Evolutionary conservation across 1,140 invertebrate species (phyloP), one percentile per base, ranked within the genome.

Genomic region (Cydia strobilella): DNA sequence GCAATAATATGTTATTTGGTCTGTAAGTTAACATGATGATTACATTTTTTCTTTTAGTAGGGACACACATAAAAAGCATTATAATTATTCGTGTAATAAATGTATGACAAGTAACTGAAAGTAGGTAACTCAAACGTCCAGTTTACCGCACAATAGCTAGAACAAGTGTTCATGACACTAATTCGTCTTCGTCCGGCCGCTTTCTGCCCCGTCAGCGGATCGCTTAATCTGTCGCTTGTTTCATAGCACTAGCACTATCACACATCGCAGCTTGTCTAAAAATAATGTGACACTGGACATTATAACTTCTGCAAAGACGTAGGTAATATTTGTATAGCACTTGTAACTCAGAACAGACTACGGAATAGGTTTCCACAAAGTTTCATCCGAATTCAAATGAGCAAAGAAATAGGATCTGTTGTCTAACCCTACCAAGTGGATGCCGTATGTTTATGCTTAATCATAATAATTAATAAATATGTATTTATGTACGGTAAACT

Each of bases 81-180:
- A 12, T n/a, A n/a, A n/a, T 15, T 45, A 45, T 15, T 51, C 18
- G n/a, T n/a, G 3, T 51, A 18, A n/a, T n/a, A 20, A 59, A 23
- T 7, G 51, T 20, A 48, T 15, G 51, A 7, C 15, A 59, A 20
- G 7, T 59, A 59, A 23, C 9, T 59, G 18, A 12, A 59, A 51
- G 48, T n/a, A 51, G n/a, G 54, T 59, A 59, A 59, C 12, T 12
- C 54, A 10, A 23, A 59, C 54, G 20, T 0, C 20, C 9, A 23
- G 54, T 59, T 59, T 59, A 20, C 54, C 20, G 20, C 18, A 59
- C 20, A 59, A 59, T 59, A 59, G 54, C 54, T 3, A 23, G 51
- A 59, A 59, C 23, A 59, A 59, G 54, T 59, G 54, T 59, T 59
- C 54, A 59, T 59, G 54, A 59, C 54, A 59, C 20, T 23, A 59